phyloP scores from a whole-genome alignment of 2,113 vertebrate genomes.

The Bubo blakistoni region DNA sequence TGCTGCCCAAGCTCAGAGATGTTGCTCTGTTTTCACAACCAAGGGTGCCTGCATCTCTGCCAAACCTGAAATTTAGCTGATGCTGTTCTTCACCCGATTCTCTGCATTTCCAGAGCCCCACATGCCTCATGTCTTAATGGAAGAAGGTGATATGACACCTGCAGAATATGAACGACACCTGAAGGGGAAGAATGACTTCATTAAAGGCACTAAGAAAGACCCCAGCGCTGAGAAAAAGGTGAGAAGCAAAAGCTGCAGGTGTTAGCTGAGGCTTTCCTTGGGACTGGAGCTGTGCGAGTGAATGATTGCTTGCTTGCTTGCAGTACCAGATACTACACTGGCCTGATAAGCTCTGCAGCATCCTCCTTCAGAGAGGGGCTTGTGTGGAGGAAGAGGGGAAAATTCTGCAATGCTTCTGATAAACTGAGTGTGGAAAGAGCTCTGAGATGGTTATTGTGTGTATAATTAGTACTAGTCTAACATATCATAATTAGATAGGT shows the following conservation, averaged over 20 bases:
- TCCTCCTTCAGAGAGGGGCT: not conserved
- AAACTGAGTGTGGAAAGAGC: not conserved
- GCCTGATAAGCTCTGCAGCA: not conserved
- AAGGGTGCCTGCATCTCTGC: not conserved
- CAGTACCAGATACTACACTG: not conserved
- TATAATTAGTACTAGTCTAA: conserved; percentile 54
- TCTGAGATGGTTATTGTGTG: conserved; percentile 27
- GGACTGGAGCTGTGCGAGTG: not conserved
- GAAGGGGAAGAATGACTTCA: conserved; percentile 84
- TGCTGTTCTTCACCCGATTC: not conserved
- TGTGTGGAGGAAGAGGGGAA: not conserved
- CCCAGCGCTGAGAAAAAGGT: conserved; percentile 88
- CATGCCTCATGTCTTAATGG: conserved; percentile 85
- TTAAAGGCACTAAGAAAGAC: conserved; percentile 89
- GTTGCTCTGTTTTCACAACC: not conserved
- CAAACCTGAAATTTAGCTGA: not conserved
- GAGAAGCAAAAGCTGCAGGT: conserved; percentile 1
- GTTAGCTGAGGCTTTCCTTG: not conserved
- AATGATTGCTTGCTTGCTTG: not conserved
- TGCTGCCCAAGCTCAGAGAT: not conserved
- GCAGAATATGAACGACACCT: conserved; percentile 88
- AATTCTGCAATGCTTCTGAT: not conserved
- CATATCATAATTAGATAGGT: conserved; percentile 41
- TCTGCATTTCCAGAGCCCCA: conserved; percentile 82
- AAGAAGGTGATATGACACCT: conserved; percentile 89